Evolutionary conservation across 2,797 vertebrate genomes (phyloP), one percentile per base, ranked within the genome.

Genomic region (Gallinago solitaria): DNA sequence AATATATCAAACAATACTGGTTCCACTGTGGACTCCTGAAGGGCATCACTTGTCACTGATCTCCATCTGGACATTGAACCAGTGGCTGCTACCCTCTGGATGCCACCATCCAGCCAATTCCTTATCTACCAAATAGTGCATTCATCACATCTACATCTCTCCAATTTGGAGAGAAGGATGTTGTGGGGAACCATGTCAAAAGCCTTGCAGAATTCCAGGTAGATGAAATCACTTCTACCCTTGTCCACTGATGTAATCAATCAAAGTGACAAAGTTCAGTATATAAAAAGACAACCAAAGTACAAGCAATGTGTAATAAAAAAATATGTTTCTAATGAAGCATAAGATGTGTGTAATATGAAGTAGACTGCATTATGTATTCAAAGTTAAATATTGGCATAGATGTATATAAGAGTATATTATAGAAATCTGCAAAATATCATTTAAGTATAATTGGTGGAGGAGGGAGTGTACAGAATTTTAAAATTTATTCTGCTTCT

Each of bases 31-130:
- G 51, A 48, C 16, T 7, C 19, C 16, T 25, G 2, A 69, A 28
- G 69, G n/a, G 12, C 41, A 33, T 0, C 0, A 21, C 11, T 80
- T 2, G 1, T 30, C n/a, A 51, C 32, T 7, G 4, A 11, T 50
- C 61, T 80, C 48, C 14, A 30, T 75, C 43, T 4, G 19, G 75
- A 23, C 35, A 17, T 16, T 16, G 51, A 50, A 35, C 41, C 6
- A 0, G 50, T 81, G 39, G 50, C 23, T 28, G 4, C 32, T 43
- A 14, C 7, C 1, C 9, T 54, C 50, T 75, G 30, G n/a, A 28
- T 51, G 12, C 0, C 4, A 41, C 16, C 8, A 19, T 45, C n/a
- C 6, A 6, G 1, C 33, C 9, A 59, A 11, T 79, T 51, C 11
- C 27, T 65, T 20, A n/a, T 23, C 27, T 23, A 23, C 45, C 2